Evolutionary conservation across 2,888 invertebrate species (phyloP).

Genomic region (Ditylenchus weischeri): DNA sequence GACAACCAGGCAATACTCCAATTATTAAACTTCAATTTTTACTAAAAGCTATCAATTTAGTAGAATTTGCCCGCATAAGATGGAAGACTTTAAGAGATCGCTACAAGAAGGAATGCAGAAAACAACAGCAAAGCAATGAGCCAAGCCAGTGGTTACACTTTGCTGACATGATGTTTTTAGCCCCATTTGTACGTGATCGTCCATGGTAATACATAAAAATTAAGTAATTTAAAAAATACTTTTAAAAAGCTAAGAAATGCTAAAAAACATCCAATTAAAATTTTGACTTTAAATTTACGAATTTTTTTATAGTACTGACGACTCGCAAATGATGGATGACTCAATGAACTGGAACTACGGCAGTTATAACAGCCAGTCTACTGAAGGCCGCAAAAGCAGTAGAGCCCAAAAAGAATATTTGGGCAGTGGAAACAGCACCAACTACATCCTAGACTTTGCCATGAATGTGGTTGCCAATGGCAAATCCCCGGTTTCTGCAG

Average conservation of each 20-base stretch:
- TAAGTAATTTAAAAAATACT: not conserved
- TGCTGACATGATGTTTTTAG: conserved; percentile 28
- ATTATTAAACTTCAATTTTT: not conserved
- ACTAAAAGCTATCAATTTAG: conserved; percentile 11
- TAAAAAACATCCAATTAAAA: too few relatives aligned
- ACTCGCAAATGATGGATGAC: too few relatives aligned
- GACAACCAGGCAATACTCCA: conserved; percentile 8
- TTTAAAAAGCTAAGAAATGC: too few relatives aligned
- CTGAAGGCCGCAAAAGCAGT: not conserved
- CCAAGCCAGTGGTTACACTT: conserved; percentile 20
- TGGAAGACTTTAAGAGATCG: conserved; percentile 53
- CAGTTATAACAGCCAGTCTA: not conserved
- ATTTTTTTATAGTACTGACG: too few relatives aligned
- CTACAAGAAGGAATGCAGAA: conserved; percentile 44
- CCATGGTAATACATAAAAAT: conserved; percentile 12
- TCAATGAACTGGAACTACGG: too few relatives aligned
- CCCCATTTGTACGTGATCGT: conserved; percentile 23
- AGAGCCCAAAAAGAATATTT: not conserved
- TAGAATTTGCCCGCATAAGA: conserved; percentile 47
- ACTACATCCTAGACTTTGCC: conserved; percentile 9
- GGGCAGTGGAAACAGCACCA: conserved; percentile 2
- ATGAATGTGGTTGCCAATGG: conserved; percentile 11
- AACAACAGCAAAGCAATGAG: conserved; percentile 17
- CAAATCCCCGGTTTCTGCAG: conserved; percentile 7
- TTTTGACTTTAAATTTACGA: too few relatives aligned